Conservation (phyloP, 2,888 invertebrate genomes). For the Ennomos fuscantarius region DNA sequence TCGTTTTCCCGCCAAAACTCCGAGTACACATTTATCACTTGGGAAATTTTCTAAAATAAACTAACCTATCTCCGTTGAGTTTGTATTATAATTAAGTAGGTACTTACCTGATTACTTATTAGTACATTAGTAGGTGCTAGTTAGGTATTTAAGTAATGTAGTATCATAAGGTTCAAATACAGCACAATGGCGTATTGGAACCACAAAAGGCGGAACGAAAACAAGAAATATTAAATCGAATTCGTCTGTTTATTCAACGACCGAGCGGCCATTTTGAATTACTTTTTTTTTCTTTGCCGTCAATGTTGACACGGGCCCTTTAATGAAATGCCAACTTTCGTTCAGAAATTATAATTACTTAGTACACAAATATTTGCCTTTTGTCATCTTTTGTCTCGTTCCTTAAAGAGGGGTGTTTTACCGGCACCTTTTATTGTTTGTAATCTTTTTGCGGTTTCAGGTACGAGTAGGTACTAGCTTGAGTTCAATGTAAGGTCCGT, state of each 20-base stretch:
- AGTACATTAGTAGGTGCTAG: no score
- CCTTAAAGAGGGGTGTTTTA: conserved; percentile 30
- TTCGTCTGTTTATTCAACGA: conserved; percentile 10
- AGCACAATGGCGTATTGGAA: no score
- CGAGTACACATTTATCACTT: no score
- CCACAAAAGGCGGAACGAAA: background rate
- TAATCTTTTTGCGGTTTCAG: conserved; percentile 17
- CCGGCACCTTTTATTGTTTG: conserved; percentile 36
- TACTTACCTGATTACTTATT: no score
- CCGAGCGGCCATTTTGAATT: conserved; percentile 37
- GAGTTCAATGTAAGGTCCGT: no score
- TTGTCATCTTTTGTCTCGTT: conserved; percentile 31
- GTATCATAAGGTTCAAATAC: no score
- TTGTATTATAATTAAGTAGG: no score
- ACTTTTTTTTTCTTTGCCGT: conserved; percentile 30
- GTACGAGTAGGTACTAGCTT: no score
- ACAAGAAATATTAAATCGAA: conserved; percentile 15
- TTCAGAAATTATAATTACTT: conserved; percentile 61
- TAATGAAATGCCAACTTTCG: conserved; percentile 65
- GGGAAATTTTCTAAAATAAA: no score
- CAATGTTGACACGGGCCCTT: conserved; percentile 49
- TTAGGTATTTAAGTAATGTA: no score
- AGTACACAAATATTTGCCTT: conserved; percentile 57
- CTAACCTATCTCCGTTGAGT: no score
- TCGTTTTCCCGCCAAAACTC: no score